Evolutionary conservation across 2,113 vertebrate genomes (phyloP).

Genomic region (Quiscalus mexicanus): DNA sequence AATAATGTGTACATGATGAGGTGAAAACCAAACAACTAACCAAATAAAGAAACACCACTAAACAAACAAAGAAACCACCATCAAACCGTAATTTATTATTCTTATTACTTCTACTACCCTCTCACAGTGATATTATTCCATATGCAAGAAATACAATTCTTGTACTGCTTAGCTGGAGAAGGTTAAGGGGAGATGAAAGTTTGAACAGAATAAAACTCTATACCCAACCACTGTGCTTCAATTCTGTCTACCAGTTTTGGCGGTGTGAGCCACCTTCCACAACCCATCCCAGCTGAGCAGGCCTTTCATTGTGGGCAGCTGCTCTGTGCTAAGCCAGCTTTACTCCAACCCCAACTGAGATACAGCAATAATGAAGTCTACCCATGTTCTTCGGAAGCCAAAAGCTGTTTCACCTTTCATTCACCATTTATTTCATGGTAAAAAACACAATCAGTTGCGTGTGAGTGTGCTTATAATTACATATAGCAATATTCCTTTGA

Average conservation of each 20-base stretch:
- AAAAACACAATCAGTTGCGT: neutral
- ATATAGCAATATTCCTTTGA: neutral
- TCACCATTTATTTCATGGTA: neutral
- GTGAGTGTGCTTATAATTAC: neutral
- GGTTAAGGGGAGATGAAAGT: neutral
- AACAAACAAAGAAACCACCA: neutral
- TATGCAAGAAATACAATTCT: neutral
- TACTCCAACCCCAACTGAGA: neutral
- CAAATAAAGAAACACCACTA: neutral
- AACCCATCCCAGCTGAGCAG: fast-evolving
- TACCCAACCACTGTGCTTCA: neutral
- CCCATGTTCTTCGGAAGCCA: fast-evolving
- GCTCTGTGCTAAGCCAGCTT: neutral
- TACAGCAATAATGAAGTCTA: fast-evolving
- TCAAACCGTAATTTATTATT: neutral
- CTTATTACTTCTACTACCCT: neutral
- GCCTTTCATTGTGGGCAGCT: neutral
- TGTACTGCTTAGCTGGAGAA: neutral
- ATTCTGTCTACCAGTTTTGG: neutral
- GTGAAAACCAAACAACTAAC: fast-evolving
- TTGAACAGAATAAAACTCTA: neutral
- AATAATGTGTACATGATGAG: neutral
- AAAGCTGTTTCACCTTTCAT: neutral
- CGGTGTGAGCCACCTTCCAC: neutral
- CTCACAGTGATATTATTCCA: neutral